Evolutionary conservation across 2,888 invertebrate genomes (phyloP).

Genomic region (Rhagium mordax): DNA sequence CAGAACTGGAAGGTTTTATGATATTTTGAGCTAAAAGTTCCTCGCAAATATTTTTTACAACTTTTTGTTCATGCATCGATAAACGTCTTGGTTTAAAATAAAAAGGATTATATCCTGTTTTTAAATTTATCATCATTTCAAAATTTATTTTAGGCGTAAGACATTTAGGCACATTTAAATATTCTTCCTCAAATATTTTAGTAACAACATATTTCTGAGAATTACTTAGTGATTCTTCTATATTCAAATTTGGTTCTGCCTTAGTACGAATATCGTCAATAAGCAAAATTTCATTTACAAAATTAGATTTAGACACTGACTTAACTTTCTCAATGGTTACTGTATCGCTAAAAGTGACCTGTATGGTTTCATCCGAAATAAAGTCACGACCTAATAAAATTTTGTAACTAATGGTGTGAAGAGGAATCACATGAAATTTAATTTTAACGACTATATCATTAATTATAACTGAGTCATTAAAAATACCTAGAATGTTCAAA

Average conservation of each 20-base stretch:
- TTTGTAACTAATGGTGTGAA: neutral
- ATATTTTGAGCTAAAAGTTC: constrained; percentile 31
- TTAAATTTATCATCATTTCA: constrained; percentile 5
- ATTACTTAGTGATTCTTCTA: neutral
- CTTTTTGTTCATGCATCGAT: constrained; percentile 37
- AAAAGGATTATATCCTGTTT: constrained; percentile 24
- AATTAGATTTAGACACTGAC: neutral
- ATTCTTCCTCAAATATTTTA: neutral
- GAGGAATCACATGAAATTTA: neutral
- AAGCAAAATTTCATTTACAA: no score
- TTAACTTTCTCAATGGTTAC: neutral
- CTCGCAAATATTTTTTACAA: constrained; percentile 39
- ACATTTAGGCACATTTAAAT: neutral
- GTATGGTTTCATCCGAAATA: neutral
- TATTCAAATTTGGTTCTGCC: neutral
- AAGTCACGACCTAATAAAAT: neutral
- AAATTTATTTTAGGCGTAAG: neutral
- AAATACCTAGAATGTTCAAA: no score
- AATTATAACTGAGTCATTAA: neutral
- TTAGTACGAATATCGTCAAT: neutral
- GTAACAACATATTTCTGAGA: neutral
- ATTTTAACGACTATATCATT: neutral
- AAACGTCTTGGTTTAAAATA: constrained; percentile 32
- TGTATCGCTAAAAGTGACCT: neutral
- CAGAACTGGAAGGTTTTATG: constrained; percentile 31